Evolutionary conservation across 2,797 vertebrate genomes (phyloP).

Genomic region (Myotis findleyi): DNA sequence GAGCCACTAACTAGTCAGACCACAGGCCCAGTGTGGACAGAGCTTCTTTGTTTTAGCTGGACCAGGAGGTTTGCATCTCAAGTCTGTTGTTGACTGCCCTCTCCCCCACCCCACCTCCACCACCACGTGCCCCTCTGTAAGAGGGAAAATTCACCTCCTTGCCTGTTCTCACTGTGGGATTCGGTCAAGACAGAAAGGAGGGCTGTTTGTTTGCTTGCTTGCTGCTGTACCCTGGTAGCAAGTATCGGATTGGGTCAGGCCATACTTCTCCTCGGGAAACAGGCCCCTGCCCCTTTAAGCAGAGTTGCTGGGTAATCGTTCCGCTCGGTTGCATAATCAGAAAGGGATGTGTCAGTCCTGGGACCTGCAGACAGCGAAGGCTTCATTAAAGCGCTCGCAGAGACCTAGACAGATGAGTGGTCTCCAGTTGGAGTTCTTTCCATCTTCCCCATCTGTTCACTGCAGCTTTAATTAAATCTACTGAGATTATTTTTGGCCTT

Average conservation of each 20-base stretch:
- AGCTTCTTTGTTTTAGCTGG: constrained; percentile 59
- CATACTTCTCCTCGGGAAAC: constrained; percentile 66
- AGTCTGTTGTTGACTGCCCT: constrained; percentile 65
- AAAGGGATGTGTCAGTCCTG: constrained; percentile 86
- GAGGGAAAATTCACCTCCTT: not conserved
- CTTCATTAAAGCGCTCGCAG: constrained; percentile 89
- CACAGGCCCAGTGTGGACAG: constrained; percentile 52
- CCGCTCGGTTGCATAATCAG: constrained; percentile 87
- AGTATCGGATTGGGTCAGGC: not conserved
- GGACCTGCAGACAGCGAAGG: constrained; percentile 89
- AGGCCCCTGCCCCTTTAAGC: constrained; percentile 81
- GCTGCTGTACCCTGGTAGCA: not conserved
- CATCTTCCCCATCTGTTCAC: constrained; percentile 98
- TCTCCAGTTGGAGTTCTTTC: constrained; percentile 96
- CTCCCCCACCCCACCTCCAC: accelerated
- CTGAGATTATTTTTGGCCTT: constrained; percentile 93
- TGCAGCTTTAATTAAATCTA: constrained; percentile 99
- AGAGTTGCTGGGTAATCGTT: constrained; percentile 82
- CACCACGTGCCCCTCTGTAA: not conserved
- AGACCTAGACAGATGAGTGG: constrained; percentile 95
- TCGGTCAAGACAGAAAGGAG: not conserved
- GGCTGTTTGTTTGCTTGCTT: not conserved
- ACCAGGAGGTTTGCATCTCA: constrained; percentile 58
- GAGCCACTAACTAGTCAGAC: constrained; percentile 46
- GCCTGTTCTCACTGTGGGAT: not conserved